A percentile compares a stretch with the other conserved stretches of the same genome.
phyloP scores from a whole-genome alignment of 2,113 vertebrate species.

The Gopherus flavomarginatus region DNA sequence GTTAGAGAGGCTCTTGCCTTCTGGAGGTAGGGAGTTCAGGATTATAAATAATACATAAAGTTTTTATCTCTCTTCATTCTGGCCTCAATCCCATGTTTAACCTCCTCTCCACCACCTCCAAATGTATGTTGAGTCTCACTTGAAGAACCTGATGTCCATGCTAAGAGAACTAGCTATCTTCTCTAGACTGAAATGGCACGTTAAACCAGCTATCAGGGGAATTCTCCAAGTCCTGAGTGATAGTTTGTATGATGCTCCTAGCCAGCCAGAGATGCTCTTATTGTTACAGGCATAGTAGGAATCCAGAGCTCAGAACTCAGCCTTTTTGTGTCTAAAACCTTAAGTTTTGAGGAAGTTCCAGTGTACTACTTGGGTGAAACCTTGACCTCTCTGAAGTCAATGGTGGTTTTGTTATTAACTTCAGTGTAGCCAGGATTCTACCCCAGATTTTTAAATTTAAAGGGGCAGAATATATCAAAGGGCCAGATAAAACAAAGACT shows the following conservation, averaged over 20 bases:
- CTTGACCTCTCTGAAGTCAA: too few species aligned
- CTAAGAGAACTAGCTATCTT: background rate
- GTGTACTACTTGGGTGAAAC: background rate
- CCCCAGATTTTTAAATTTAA: background rate
- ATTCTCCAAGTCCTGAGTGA: background rate
- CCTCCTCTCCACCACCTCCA: background rate
- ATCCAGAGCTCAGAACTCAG: slow-evolving; percentile 1
- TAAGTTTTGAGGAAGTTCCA: background rate
- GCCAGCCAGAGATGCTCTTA: background rate
- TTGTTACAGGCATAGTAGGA: background rate
- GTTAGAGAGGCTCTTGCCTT: background rate
- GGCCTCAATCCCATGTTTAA: background rate
- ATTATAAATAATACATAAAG: background rate
- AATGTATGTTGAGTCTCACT: background rate
- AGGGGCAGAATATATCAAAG: background rate
- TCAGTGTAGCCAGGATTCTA: slow-evolving; percentile 12
- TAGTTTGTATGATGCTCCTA: background rate
- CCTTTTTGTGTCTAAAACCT: background rate
- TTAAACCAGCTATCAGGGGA: background rate
- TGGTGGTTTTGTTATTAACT: background rate
- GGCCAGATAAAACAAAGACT: background rate
- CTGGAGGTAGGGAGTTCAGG: background rate
- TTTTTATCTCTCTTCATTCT: slow-evolving; percentile 30
- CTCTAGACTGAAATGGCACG: background rate
- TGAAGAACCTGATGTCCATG: background rate